Evolutionary conservation across 2,113 vertebrate species (phyloP), one percentile per base, ranked within the genome.

Genomic region (Chaetodon auriga): DNA sequence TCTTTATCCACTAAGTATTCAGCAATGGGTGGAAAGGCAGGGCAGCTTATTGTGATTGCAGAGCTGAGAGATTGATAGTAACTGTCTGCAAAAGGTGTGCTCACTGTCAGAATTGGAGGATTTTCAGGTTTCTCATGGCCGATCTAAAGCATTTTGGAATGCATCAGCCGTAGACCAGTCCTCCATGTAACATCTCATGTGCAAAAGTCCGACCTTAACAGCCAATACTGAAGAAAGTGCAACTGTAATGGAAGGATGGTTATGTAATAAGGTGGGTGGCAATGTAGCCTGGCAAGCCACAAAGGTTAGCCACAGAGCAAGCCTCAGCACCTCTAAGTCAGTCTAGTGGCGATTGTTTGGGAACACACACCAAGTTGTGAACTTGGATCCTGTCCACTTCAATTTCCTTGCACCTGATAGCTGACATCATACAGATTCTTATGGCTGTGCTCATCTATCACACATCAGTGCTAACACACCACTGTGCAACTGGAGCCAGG

Each of bases 1-100:
- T 46, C 36, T 83, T 78, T 30, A 72, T 60, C 45, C 35, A 62
- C 45, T 25, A 66, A 78, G 38, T 48, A 78, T 65, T 75, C 49
- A 83, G 76, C 18, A 65, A 18, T 35, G 21, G 49, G 36, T 75
- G 43, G 45, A 43, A 61, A 19, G 41, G 18, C 23, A 72, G 51
- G 13, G 19, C 16, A 64, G 66, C 41, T 66, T 49, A 72, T 68
- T 66, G 21, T 62, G 51, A 84, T 75, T 38, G 64, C 41, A 75
- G 6, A 66, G 61, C 35, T 55, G 53, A n/a, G 46, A 57, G 68
- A 48, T 72, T 63, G 38, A 53, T 43, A 63, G 18, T 75, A 21
- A 61, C 23, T 49, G 7, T 61, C 53, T 60, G 11, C n/a, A 72
- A 78, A 83, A 60, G 41, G 9, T 62, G 35, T 16, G 54, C 41